Percentiles rank a stretch among this genome's conserved stretches.
Conservation (phyloP, 1,140 invertebrate species). For the Steinernema khuongi region DNA sequence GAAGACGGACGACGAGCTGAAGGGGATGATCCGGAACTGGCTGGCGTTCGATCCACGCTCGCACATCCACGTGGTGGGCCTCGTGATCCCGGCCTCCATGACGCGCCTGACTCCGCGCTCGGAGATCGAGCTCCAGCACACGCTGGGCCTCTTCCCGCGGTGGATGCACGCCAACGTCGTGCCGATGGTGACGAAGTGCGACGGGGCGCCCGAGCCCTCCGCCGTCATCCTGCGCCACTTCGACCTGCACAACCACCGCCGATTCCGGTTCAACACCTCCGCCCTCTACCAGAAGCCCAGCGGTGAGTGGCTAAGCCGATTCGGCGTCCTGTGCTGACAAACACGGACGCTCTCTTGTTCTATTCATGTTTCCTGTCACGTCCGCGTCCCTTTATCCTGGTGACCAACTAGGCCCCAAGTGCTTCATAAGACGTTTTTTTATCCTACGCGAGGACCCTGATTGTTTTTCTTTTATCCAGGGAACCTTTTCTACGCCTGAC, state of each 20-base stretch:
- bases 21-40: slow-evolving; percentile 21
- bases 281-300: slow-evolving; percentile 14
- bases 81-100: slow-evolving; percentile 22
- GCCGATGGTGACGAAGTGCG: slow-evolving; percentile 24
- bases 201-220: slow-evolving; percentile 19
- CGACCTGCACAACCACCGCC: slow-evolving; percentile 18
- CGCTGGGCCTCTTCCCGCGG: slow-evolving; percentile 26
- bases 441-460: too few relatives aligned
- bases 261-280: slow-evolving; percentile 26
- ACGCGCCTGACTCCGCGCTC: slow-evolving; percentile 21
- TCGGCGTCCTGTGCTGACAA: too few relatives aligned
- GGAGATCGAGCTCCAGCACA: slow-evolving; percentile 26
- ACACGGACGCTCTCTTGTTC: too few relatives aligned
- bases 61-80: slow-evolving; percentile 28
- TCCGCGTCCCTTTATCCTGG: too few relatives aligned
- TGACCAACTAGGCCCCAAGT: too few relatives aligned
- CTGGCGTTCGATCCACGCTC: slow-evolving; percentile 24
- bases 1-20: slow-evolving; percentile 28
- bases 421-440: too few relatives aligned
- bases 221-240: slow-evolving; percentile 25
- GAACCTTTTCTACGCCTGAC: too few relatives aligned
- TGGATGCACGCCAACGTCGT: slow-evolving; percentile 32
- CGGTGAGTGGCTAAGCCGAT: too few relatives aligned
- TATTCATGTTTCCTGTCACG: too few relatives aligned
- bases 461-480: too few relatives aligned